phyloP scores from a whole-genome alignment of 2,113 vertebrate species.

The Chaetorhynchus papuensis region DNA sequence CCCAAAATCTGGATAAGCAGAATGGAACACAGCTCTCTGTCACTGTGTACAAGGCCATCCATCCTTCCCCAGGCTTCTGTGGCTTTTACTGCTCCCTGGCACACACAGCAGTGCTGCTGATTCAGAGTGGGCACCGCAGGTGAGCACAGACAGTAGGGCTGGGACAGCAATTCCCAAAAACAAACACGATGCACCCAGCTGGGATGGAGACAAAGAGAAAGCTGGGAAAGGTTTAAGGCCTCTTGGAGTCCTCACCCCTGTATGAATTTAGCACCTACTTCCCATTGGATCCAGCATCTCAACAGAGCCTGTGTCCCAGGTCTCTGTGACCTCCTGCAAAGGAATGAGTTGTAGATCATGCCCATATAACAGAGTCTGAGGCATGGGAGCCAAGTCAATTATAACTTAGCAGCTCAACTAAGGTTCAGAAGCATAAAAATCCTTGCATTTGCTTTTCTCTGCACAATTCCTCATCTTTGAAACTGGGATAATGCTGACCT shows the following conservation, averaged over 20 bases:
- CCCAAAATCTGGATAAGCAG: not conserved
- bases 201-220: not conserved
- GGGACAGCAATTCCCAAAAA: not conserved
- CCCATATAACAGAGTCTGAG: not conserved
- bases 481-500: not conserved
- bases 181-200: not conserved
- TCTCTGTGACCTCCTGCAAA: not conserved
- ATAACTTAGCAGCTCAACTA: not conserved
- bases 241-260: not conserved
- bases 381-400: not conserved
- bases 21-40: not conserved
- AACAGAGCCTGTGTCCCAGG: fast-evolving
- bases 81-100: not conserved
- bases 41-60: not conserved
- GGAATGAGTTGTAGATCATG: not conserved
- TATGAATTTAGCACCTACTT: not conserved
- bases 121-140: not conserved
- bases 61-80: not conserved
- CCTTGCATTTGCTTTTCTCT: not conserved
- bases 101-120: not conserved
- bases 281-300: not conserved
- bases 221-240: not conserved
- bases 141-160: not conserved
- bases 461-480: conserved; percentile 8
- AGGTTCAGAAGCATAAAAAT: not conserved